These are phyloP conservation scores for Dysdera silvatica DNA, from an alignment of 1,140 invertebrate species.

Conservation along the genomic window DNA sequence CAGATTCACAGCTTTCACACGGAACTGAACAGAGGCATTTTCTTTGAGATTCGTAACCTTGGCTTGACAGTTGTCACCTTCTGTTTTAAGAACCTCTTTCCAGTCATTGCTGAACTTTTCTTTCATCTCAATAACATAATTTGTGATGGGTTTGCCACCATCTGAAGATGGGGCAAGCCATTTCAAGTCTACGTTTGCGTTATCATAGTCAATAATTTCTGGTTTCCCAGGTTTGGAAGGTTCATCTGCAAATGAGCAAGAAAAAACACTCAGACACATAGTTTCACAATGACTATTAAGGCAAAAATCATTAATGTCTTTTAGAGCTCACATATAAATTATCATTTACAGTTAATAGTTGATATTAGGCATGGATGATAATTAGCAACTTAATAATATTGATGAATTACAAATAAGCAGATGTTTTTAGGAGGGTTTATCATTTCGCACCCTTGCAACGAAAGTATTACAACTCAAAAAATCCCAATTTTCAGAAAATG, in stretches of 20 bases:
- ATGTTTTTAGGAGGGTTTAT: too few relatives aligned
- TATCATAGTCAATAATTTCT: conserved; percentile 90
- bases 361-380: not conserved
- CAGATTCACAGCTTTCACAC: conserved; percentile 54
- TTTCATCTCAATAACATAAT: conserved; percentile 84
- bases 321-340: too few relatives aligned
- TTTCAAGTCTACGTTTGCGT: conserved; percentile 78
- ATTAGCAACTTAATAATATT: too few relatives aligned
- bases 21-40: conserved; percentile 80
- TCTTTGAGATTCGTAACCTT: conserved; percentile 81
- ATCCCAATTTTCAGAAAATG: too few relatives aligned
- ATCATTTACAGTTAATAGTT: not conserved
- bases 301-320: too few relatives aligned
- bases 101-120: conserved; percentile 88
- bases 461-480: too few relatives aligned
- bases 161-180: conserved; percentile 73
- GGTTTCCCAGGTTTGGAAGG: conserved; percentile 86
- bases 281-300: too few relatives aligned
- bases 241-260: conserved; percentile 58
- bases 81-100: conserved; percentile 79
- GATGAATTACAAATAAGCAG: too few relatives aligned
- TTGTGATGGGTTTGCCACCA: conserved; percentile 76
- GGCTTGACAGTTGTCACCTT: conserved; percentile 65
- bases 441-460: too few relatives aligned
- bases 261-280: too few relatives aligned